A percentile compares a stretch with the other conserved stretches of the same genome.
phyloP scores from a whole-genome alignment of 1,140 invertebrate genomes.

The Pogonomyrmex californicus region DNA sequence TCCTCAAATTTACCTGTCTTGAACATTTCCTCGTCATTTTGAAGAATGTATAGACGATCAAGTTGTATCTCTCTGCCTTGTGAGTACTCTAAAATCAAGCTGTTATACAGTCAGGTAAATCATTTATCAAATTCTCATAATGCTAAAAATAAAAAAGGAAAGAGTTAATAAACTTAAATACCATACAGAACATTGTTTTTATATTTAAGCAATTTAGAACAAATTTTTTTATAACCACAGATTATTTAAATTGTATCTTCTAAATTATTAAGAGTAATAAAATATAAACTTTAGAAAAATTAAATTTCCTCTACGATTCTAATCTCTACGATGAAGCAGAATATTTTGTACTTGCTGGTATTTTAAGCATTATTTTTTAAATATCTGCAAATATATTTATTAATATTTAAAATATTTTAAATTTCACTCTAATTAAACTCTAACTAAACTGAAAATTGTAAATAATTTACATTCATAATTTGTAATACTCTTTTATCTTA shows the following conservation, averaged over 20 bases:
- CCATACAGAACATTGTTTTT: neutral
- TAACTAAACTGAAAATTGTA: neutral
- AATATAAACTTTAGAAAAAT: neutral
- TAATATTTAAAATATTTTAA: neutral
- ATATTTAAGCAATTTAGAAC: neutral
- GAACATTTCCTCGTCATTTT: conserved; percentile 96
- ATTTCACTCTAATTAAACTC: neutral
- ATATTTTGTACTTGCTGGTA: neutral
- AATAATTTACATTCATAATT: neutral
- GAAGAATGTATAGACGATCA: conserved; percentile 93
- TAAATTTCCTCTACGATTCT: neutral
- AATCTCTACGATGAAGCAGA: no score
- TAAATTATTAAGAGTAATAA: neutral
- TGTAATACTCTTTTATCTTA: neutral
- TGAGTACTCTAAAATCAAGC: conserved; percentile 78
- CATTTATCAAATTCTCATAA: neutral
- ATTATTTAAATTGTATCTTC: neutral
- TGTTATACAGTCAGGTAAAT: conserved; percentile 44
- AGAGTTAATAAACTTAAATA: neutral
- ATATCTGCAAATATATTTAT: neutral
- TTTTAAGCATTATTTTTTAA: neutral
- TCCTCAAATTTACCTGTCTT: conserved; percentile 93
- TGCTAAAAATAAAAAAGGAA: neutral
- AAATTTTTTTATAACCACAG: neutral
- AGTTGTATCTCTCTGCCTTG: conserved; percentile 86